These are phyloP conservation scores for Pteronotus mesoamericanus DNA, from an alignment of 2,797 vertebrate genomes.

Conservation along the genomic window DNA sequence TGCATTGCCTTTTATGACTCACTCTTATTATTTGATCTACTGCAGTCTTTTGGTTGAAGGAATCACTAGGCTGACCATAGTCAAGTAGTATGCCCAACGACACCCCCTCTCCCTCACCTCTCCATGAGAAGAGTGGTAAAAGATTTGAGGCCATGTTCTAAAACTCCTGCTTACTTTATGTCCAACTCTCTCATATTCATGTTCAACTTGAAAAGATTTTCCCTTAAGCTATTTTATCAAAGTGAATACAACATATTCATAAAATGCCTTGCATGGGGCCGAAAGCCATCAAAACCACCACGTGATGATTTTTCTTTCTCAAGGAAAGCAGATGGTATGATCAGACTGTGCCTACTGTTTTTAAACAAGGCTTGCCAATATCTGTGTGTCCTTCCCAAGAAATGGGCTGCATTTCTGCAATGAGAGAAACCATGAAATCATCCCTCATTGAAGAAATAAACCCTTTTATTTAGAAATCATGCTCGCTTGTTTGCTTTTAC, in stretches of 20 bases:
- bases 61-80: not conserved
- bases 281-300: not conserved
- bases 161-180: not conserved
- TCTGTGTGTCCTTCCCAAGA: not conserved
- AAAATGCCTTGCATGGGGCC: not conserved
- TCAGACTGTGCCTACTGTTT: not conserved
- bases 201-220: not conserved
- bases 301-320: not conserved
- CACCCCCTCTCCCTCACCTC: not conserved
- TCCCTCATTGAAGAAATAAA: not conserved
- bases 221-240: not conserved
- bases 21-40: not conserved
- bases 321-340: not conserved
- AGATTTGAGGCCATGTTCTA: not conserved
- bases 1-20: not conserved
- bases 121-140: not conserved
- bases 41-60: not conserved
- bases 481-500: not conserved
- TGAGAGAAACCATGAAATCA: not conserved
- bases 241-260: not conserved
- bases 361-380: not conserved
- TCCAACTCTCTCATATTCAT: not conserved
- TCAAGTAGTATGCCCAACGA: not conserved
- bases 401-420: not conserved
- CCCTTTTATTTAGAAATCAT: not conserved